A percentile compares a stretch with the other conserved stretches of the same genome.
Evolutionary conservation across 2,113 vertebrate species (phyloP).

Genomic region (Hippoglossus stenolepis): DNA sequence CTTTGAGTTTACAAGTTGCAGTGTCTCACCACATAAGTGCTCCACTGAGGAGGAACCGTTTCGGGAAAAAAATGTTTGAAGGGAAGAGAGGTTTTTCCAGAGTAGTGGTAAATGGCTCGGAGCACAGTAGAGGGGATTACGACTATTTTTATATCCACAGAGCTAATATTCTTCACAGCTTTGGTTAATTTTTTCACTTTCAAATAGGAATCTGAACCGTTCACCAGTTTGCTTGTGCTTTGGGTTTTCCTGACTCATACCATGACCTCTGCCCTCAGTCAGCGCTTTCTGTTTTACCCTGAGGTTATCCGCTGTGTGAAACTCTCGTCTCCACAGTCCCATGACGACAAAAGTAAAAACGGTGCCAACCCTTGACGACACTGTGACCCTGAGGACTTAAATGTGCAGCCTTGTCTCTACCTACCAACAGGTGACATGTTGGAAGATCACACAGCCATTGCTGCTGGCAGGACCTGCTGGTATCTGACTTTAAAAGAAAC

Average conservation of each 20-base stretch:
- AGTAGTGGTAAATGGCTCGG: slow-evolving; percentile 34
- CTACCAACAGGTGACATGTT: neutral
- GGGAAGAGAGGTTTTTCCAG: slow-evolving; percentile 37
- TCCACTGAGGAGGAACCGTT: slow-evolving; percentile 46
- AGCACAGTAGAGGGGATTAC: slow-evolving; percentile 26
- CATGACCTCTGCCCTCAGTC: slow-evolving; percentile 47
- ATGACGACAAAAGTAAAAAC: slow-evolving; percentile 36
- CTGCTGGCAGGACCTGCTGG: neutral
- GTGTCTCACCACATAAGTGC: slow-evolving; percentile 58
- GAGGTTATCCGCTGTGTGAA: slow-evolving; percentile 54
- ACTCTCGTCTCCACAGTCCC: slow-evolving; percentile 44
- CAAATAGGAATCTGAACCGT: slow-evolving; percentile 64
- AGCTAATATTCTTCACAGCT: neutral
- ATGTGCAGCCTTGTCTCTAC: slow-evolving; percentile 3
- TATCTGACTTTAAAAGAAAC: neutral
- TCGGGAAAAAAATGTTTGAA: slow-evolving; percentile 49
- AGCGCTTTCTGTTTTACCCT: slow-evolving; percentile 39
- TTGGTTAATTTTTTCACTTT: slow-evolving; percentile 44
- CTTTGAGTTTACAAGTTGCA: slow-evolving; percentile 61
- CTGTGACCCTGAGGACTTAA: slow-evolving; percentile 4
- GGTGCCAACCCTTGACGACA: slow-evolving; percentile 12
- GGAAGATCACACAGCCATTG: slow-evolving; percentile 1
- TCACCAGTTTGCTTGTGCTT: slow-evolving; percentile 44
- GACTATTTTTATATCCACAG: slow-evolving; percentile 7
- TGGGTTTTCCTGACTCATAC: slow-evolving; percentile 42